A percentile compares a stretch with the other conserved stretches of the same genome.
Evolutionary conservation across 1,140 invertebrate genomes (phyloP).

Genomic region (Grapholita molesta): DNA sequence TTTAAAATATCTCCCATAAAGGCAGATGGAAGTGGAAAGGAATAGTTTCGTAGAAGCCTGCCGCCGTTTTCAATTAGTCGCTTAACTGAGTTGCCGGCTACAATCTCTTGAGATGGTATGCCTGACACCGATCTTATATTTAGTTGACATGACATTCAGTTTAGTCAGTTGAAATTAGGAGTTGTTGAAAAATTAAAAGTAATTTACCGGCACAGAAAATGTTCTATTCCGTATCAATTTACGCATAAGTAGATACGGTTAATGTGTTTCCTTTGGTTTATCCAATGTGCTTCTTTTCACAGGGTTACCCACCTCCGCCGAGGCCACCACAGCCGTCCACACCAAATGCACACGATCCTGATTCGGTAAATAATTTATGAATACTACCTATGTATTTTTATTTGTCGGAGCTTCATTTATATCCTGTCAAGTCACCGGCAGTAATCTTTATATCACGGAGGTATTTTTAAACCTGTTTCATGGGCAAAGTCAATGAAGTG

Average conservation of each 20-base stretch:
- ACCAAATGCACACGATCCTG: slow-evolving; percentile 75
- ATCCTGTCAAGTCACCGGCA: not conserved
- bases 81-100: slow-evolving; percentile 15
- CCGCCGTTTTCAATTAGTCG: slow-evolving; percentile 16
- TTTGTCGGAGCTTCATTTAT: not conserved
- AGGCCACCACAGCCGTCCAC: slow-evolving; percentile 76
- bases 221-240: no score
- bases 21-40: slow-evolving; percentile 14
- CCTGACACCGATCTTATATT: not conserved
- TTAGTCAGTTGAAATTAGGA: no score
- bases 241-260: no score
- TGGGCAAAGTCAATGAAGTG: not conserved
- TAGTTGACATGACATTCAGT: not conserved
- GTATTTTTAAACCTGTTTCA: not conserved
- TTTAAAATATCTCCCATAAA: slow-evolving; percentile 16
- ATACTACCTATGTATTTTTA: slow-evolving; percentile 16
- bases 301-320: slow-evolving; percentile 74
- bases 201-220: no score
- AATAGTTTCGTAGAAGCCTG: slow-evolving; percentile 14
- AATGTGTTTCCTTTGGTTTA: not conserved
- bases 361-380: slow-evolving; percentile 65
- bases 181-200: no score
- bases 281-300: slow-evolving; percentile 34
- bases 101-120: slow-evolving; percentile 8
- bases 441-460: not conserved